Evolutionary conservation across 2,888 invertebrate genomes (phyloP).

Genomic region (Mantis religiosa): DNA sequence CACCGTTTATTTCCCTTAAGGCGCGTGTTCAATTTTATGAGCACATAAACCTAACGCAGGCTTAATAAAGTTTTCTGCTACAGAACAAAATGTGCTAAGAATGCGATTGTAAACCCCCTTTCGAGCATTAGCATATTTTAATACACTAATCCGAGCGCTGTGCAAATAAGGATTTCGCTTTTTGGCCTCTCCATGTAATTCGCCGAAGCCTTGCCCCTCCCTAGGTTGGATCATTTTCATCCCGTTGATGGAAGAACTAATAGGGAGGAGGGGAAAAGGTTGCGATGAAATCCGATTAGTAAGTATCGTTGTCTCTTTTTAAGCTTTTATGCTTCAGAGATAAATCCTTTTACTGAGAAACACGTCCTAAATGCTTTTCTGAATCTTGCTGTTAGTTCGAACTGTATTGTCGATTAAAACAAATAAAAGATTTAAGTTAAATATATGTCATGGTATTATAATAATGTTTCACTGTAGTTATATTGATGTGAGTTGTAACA

Average conservation of each 20-base stretch:
- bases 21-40: not conserved
- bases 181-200: not conserved
- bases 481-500: no score
- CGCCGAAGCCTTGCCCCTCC: no score
- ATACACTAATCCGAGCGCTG: not conserved
- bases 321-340: not conserved
- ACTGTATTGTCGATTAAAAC: no score
- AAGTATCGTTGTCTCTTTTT: not conserved
- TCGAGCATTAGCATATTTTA: not conserved
- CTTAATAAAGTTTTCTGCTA: not conserved
- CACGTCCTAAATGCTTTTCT: not conserved
- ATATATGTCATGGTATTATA: no score
- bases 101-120: not conserved
- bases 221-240: not conserved
- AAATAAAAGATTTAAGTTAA: no score
- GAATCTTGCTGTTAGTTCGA: not conserved
- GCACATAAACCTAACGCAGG: not conserved
- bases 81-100: not conserved
- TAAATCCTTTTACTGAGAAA: not conserved
- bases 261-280: not conserved
- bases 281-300: not conserved
- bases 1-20: not conserved
- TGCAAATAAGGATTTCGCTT: not conserved
- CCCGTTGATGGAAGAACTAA: not conserved
- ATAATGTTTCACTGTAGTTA: no score